These are phyloP conservation scores for Trichacis sp. DNA, from an alignment of 2,888 invertebrate genomes.

Conservation along the genomic window DNA sequence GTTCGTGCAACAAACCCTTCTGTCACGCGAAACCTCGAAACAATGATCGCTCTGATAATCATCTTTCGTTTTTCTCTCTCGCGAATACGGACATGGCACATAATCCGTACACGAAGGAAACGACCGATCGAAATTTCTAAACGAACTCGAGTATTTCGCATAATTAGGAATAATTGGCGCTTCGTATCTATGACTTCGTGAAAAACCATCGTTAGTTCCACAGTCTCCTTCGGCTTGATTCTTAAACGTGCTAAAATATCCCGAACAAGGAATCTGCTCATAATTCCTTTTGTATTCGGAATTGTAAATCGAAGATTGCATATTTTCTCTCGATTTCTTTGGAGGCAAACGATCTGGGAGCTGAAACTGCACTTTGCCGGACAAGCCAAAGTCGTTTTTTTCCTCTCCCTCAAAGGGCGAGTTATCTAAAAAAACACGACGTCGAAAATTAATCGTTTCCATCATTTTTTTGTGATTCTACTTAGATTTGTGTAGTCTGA, in stretches of 20 bases:
- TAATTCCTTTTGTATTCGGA: neutral
- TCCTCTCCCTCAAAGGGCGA: neutral
- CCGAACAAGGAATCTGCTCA: neutral
- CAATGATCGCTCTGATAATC: neutral
- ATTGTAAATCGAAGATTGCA: neutral
- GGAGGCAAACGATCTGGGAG: neutral
- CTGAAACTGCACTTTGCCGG: slow-evolving; percentile 1
- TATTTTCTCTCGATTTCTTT: neutral
- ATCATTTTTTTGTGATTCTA: neutral
- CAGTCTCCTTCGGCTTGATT: neutral
- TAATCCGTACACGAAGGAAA: neutral
- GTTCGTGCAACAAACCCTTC: neutral
- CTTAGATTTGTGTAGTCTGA: neutral
- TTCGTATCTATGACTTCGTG: neutral
- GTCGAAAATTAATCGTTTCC: too few relatives aligned
- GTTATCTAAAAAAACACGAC: neutral
- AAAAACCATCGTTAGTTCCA: neutral
- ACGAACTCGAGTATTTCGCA: neutral
- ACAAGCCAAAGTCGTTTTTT: neutral
- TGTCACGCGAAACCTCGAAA: neutral
- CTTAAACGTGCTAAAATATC: neutral
- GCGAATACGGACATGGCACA: neutral
- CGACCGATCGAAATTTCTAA: neutral
- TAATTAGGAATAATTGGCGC: neutral
- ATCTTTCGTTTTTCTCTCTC: neutral